Evolutionary conservation across 2,888 invertebrate genomes (phyloP), one percentile per base, ranked within the genome.

Genomic region (Drosophila merina): DNA sequence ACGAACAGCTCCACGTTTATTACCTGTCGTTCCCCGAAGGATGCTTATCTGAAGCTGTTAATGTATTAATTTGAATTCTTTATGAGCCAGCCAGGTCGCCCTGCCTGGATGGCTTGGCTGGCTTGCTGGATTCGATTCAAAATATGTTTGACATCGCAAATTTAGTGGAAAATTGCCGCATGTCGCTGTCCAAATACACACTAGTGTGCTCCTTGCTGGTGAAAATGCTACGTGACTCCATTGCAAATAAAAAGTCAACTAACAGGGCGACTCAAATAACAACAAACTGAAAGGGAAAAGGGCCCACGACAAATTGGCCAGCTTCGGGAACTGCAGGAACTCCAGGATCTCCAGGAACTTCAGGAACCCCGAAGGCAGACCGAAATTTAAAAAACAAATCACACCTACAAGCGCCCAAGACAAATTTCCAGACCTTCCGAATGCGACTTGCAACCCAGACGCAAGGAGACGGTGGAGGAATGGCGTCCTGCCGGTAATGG

Each of bases 151-250:
- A 83, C 86, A 83, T 68, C 84, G 52, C 82, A 83, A 83, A 83
- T 83, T 88, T 83, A 88, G 83, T 86, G 88, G 83, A 83, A 83
- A 83, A 88, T 83, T 83, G 86, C 71, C 82, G 88, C 88, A 83
- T 88, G 86, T 88, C 88, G 86, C 88, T 84, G 71, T 70, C 44
- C 71, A 72, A 83, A 70, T 79, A 10, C 49, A n/a, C 10, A 50
- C 25, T 28, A 28, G 28, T 28, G 74, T 88, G 86, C 20, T 20
- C 20, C 20, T 20, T 20, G 20, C 88, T 83, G 79, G 84, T 86
- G 77, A 77, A 83, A 74, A 77, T 71, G 74, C 84, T 86, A 88
- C 83, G 88, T 83, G 83, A 83, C 72, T 79, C 64, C 62, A 68
- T 86, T 83, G 73, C 77, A 68, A 69, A 64, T 42, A 48, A 59